phyloP scores from a whole-genome alignment of 2,888 invertebrate genomes.

The Habroteleia sp. region DNA sequence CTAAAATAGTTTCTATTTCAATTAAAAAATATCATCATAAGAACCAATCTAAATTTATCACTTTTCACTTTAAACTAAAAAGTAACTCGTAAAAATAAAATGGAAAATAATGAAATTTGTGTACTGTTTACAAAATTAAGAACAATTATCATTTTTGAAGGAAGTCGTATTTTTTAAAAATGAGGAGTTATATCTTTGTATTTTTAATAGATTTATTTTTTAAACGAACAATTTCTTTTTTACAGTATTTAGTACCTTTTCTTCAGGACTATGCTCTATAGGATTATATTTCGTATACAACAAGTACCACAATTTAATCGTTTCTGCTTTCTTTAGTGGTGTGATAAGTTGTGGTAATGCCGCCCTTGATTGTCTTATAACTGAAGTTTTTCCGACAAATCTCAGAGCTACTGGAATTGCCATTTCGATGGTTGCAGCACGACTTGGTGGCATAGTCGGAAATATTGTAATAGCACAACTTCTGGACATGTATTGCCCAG shows the following conservation, averaged over 20 bases:
- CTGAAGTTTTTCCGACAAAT: slow-evolving; percentile 96
- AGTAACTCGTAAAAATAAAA: too few relatives aligned
- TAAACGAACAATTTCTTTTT: slow-evolving; percentile 68
- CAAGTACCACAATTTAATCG: slow-evolving; percentile 90
- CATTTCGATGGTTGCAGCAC: slow-evolving; percentile 93
- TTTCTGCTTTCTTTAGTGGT: slow-evolving; percentile 92
- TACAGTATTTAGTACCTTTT: slow-evolving; percentile 91
- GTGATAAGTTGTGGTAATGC: slow-evolving; percentile 95
- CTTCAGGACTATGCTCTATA: slow-evolving; percentile 91
- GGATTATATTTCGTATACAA: slow-evolving; percentile 92
- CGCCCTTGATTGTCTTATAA: slow-evolving; percentile 94
- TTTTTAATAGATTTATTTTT: too few relatives aligned
- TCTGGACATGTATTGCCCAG: slow-evolving; percentile 93
- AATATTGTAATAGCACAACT: slow-evolving; percentile 94
- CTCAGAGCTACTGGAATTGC: slow-evolving; percentile 95
- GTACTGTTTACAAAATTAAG: too few relatives aligned
- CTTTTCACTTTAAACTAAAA: too few relatives aligned
- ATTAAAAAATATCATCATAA: too few relatives aligned
- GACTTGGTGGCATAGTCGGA: slow-evolving; percentile 93
- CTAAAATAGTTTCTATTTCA: too few relatives aligned
- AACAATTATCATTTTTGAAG: too few relatives aligned
- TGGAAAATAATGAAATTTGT: too few relatives aligned
- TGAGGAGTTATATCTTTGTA: too few relatives aligned
- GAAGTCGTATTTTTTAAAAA: too few relatives aligned
- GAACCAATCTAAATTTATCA: too few relatives aligned